These are phyloP conservation scores for Heliconius hortense DNA, from an alignment of 2,888 invertebrate genomes.

Conservation along the genomic window DNA sequence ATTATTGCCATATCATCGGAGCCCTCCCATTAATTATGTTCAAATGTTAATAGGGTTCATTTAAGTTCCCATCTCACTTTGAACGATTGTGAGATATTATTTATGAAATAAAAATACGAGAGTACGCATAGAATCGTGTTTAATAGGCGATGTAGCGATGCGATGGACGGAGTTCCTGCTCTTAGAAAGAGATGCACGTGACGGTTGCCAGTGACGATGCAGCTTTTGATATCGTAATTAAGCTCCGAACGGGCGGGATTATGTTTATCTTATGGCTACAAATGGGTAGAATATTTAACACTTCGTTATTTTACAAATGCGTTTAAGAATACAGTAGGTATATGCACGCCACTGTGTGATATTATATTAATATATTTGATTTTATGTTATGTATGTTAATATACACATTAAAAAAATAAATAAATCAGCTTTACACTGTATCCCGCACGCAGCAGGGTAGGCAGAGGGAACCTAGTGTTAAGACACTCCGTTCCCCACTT, in stretches of 20 bases:
- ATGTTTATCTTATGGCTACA: constrained; percentile 72
- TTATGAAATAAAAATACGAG: constrained; percentile 71
- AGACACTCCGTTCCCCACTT: no score
- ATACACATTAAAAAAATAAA: neutral
- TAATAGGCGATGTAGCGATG: constrained; percentile 71
- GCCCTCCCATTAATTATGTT: constrained; percentile 59
- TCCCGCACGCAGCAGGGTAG: no score
- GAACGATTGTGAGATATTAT: constrained; percentile 41
- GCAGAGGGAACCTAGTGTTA: no score
- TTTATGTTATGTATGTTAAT: no score
- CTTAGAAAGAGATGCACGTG: constrained; percentile 58
- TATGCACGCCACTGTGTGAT: neutral
- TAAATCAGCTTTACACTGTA: no score
- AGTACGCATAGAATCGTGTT: constrained; percentile 79
- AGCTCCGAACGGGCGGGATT: constrained; percentile 59
- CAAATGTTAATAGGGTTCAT: constrained; percentile 59
- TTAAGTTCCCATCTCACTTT: constrained; percentile 51
- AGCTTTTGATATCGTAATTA: constrained; percentile 80
- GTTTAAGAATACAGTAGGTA: neutral
- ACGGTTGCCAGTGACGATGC: constrained; percentile 58
- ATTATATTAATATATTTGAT: neutral
- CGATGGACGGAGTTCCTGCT: constrained; percentile 54
- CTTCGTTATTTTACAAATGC: neutral
- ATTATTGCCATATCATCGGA: constrained; percentile 64
- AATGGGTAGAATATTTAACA: constrained; percentile 54